Evolutionary conservation across 2,113 vertebrate species (phyloP), one percentile per base, ranked within the genome.

Genomic region (Neolamprologus toae): DNA sequence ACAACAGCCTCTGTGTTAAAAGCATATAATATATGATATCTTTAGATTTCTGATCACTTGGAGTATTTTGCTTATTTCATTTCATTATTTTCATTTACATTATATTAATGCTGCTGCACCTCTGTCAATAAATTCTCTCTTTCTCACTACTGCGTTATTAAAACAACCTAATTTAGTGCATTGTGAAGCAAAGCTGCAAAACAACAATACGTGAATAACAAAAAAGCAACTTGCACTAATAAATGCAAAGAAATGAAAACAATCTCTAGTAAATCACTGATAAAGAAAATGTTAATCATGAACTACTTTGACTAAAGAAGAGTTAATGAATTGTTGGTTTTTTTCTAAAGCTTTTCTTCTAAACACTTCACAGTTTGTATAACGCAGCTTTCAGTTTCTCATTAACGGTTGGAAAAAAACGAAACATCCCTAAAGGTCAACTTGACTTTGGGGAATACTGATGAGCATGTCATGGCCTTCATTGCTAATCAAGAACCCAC

Each of bases 1-100:
- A 85, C 51, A 55, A 76, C 55, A 55, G 79, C 53, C 78, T 84
- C 80, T 55, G 66, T 78, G 51, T 42, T 63, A 73, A 73, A 78
- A 63, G 78, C 59, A 40, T 12, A 40, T 21, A 91, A 92, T 61
- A 61, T 61, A 17, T 31, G 26, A 90, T 45, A 81, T 78, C 81
- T 82, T 88, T n/a, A 82, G 83, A 89, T 82, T 40, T 82, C 8
- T 47, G 31, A 31, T 76, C 37, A 47, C 76, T 23, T 14, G n/a
- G 63, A 81, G 8, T 51, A 51, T 5, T 89, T 63, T 31, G 54
- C 26, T 55, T 55, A 28, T 86, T 85, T 88, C 1, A 78, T 53
- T 42, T 54, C n/a, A n/a, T n/a, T n/a, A n/a, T n/a, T n/a, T n/a
- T n/a, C n/a, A n/a, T n/a, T n/a, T 51, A 28, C 47, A 31, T 66